Evolutionary conservation across 2,113 vertebrate species (phyloP).

Genomic region (Sterna hirundo): DNA sequence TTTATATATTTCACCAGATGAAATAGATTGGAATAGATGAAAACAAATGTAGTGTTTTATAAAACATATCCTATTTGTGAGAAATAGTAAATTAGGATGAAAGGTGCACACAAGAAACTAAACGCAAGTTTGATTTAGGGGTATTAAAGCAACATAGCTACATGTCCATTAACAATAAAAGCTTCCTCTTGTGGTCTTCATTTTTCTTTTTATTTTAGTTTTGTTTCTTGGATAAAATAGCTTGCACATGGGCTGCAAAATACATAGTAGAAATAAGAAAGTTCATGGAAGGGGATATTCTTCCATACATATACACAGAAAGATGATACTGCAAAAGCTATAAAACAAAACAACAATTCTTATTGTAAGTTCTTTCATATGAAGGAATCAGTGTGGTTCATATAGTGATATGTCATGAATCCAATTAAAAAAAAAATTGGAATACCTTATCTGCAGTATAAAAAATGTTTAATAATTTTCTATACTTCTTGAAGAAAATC

Average conservation of each 20-base stretch:
- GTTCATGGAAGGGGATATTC: not conserved
- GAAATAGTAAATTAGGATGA: not conserved
- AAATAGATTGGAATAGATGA: not conserved
- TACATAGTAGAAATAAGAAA: not conserved
- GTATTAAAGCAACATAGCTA: not conserved
- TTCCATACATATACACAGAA: not conserved
- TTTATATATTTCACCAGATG: not conserved
- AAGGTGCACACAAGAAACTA: not conserved
- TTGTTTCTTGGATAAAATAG: not conserved
- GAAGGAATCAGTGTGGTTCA: not conserved
- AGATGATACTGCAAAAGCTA: not conserved
- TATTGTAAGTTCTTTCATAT: not conserved
- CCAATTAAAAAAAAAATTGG: not conserved
- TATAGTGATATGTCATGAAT: not conserved
- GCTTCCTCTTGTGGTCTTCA: not conserved
- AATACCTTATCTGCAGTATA: not conserved
- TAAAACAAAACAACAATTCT: not conserved
- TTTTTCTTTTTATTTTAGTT: not conserved
- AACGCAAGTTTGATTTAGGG: not conserved
- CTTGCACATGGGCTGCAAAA: not conserved
- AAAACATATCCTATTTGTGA: not conserved
- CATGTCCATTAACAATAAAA: not conserved
- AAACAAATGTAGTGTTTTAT: not conserved
- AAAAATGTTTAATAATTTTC: not conserved
- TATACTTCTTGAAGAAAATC: not conserved